Percentiles rank a stretch among this genome's conserved stretches.
Conservation (phyloP, 2,888 invertebrate species). For the Nudaria mundana region DNA sequence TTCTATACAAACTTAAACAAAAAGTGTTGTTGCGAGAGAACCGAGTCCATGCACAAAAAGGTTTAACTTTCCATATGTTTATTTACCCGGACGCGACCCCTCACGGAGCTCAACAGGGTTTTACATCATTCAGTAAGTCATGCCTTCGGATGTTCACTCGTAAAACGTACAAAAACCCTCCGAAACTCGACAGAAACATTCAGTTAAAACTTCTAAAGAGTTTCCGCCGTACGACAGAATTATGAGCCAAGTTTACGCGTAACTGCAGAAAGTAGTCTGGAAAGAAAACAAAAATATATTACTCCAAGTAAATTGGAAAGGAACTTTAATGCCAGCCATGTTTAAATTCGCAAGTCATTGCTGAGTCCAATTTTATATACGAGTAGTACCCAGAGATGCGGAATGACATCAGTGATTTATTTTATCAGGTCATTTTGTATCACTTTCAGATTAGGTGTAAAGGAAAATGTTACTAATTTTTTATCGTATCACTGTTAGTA, state of each 20-base stretch:
- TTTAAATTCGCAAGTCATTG: conserved; percentile 22
- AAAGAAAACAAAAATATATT: conserved; percentile 47
- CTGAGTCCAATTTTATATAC: no score
- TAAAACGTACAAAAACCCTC: conserved; percentile 55
- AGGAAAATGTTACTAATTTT: neutral
- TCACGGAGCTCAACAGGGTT: conserved; percentile 19
- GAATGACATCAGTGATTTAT: conserved; percentile 10
- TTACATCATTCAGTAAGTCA: conserved; percentile 32
- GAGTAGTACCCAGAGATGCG: conserved; percentile 5
- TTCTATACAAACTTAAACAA: no score
- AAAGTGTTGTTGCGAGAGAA: no score
- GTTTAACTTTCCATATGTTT: conserved; percentile 14
- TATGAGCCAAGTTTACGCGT: conserved; percentile 61
- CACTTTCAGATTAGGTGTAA: neutral
- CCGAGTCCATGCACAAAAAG: conserved; percentile 7
- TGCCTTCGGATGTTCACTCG: conserved; percentile 29
- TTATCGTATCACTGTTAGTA: neutral
- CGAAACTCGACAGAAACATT: conserved; percentile 52
- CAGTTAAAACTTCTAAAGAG: conserved; percentile 61
- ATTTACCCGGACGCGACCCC: conserved; percentile 9
- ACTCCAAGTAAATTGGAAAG: conserved; percentile 23
- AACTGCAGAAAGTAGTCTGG: conserved; percentile 38
- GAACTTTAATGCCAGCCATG: conserved; percentile 20
- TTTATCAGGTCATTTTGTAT: conserved; percentile 2
- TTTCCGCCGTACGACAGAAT: conserved; percentile 56